Percentiles rank a stretch among this genome's conserved stretches.
Conservation (phyloP, 2,888 invertebrate species). For the Lymantria monacha region DNA sequence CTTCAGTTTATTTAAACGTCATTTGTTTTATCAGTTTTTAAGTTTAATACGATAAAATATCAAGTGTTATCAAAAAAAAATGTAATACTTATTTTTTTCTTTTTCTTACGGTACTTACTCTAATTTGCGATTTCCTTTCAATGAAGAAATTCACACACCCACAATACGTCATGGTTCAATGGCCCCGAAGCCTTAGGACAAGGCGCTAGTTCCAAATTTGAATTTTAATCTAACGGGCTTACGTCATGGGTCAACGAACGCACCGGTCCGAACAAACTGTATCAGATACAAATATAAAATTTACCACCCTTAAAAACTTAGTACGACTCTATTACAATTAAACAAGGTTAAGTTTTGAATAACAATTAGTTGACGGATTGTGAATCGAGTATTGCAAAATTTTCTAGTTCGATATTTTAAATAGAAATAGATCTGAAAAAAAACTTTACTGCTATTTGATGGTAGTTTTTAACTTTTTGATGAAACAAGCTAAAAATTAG, state of each 20-base stretch:
- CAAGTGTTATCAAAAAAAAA: neutral
- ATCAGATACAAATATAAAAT: conserved; percentile 41
- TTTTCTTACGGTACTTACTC: neutral
- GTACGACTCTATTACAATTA: conserved; percentile 38
- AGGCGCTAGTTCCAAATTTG: conserved; percentile 65
- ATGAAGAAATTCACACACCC: conserved; percentile 34
- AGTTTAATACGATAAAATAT: neutral
- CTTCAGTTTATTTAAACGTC: no score
- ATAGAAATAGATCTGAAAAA: conserved; percentile 1
- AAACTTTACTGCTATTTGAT: neutral
- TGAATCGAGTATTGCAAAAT: conserved; percentile 11
- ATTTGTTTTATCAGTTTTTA: neutral
- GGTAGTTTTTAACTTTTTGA: no score
- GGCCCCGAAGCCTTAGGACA: conserved; percentile 42
- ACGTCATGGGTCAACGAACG: conserved; percentile 66
- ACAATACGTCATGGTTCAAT: conserved; percentile 49
- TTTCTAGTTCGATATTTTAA: conserved; percentile 13
- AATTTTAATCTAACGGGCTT: conserved; percentile 71
- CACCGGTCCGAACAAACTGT: conserved; percentile 59
- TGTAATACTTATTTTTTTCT: neutral
- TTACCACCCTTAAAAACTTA: conserved; percentile 31
- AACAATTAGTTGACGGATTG: conserved; percentile 23
- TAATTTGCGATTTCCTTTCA: conserved; percentile 20
- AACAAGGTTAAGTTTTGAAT: conserved; percentile 40
- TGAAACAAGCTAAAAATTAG: no score